phyloP scores from a whole-genome alignment of 2,113 vertebrate genomes.

The Seriola quinqueradiata region DNA sequence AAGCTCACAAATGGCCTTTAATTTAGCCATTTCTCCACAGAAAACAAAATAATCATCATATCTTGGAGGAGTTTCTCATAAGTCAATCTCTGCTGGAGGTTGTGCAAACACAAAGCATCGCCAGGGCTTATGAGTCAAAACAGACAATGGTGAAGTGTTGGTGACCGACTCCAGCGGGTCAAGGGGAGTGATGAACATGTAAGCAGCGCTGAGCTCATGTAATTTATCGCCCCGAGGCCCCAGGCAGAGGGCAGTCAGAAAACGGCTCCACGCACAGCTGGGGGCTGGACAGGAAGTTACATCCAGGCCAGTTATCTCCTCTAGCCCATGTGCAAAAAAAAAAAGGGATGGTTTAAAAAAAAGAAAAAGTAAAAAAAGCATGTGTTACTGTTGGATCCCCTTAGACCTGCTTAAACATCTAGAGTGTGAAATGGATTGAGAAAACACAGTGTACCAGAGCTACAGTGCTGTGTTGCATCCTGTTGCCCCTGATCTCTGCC shows the following conservation, averaged over 20 bases:
- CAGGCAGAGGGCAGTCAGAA: slow-evolving; percentile 40
- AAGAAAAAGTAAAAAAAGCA: background rate
- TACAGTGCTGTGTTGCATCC: slow-evolving; percentile 35
- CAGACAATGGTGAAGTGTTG: slow-evolving; percentile 21
- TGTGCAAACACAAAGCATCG: slow-evolving; percentile 41
- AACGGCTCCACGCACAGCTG: slow-evolving; percentile 44
- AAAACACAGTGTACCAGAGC: background rate
- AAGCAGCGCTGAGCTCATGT: slow-evolving; percentile 59
- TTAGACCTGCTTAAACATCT: background rate
- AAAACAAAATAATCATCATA: slow-evolving; percentile 12
- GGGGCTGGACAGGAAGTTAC: slow-evolving; percentile 58
- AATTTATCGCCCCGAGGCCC: slow-evolving; percentile 58
- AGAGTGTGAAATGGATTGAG: background rate
- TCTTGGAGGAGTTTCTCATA: background rate
- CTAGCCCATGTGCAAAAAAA: slow-evolving; percentile 20
- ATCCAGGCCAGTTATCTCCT: slow-evolving; percentile 45
- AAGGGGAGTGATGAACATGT: slow-evolving; percentile 55
- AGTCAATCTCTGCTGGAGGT: slow-evolving; percentile 31
- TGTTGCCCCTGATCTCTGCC: slow-evolving; percentile 36
- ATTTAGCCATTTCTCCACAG: background rate
- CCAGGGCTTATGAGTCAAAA: slow-evolving; percentile 20
- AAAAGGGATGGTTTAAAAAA: background rate
- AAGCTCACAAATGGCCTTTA: background rate
- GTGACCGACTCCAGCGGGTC: slow-evolving; percentile 51
- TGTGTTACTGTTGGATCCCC: background rate